phyloP scores from a whole-genome alignment of 2,888 invertebrate genomes.

The Gymnosoma rotundatum region DNA sequence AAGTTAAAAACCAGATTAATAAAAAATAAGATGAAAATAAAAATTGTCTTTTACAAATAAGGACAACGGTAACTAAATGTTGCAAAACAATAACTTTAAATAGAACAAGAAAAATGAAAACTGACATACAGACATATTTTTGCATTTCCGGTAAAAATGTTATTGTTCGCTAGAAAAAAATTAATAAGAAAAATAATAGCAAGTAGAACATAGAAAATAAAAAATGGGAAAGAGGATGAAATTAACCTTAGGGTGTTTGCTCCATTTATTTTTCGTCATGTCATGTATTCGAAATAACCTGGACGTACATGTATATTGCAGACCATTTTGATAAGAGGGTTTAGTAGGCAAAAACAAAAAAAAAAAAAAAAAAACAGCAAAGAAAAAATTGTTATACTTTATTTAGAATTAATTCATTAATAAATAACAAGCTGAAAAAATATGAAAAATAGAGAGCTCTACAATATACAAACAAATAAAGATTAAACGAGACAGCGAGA shows the following conservation, averaged over 20 bases:
- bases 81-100: neutral
- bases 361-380: conserved; percentile 5
- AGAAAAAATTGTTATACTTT: conserved; percentile 14
- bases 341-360: conserved; percentile 21
- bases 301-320: conserved; percentile 51
- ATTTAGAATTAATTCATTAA: conserved; percentile 27
- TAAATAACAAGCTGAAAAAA: neutral
- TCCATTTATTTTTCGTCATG: neutral
- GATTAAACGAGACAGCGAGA: too few relatives aligned
- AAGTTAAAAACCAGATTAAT: neutral
- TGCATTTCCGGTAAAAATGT: conserved; percentile 61
- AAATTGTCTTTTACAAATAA: neutral
- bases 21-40: neutral
- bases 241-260: conserved; percentile 48
- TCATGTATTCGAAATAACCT: conserved; percentile 37
- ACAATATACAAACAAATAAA: too few relatives aligned
- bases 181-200: conserved; percentile 1
- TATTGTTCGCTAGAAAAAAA: conserved; percentile 4
- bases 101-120: neutral
- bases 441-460: neutral
- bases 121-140: conserved; percentile 43
- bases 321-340: conserved; percentile 44
- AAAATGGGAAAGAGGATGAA: conserved; percentile 3
- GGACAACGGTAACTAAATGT: conserved; percentile 1
- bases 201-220: neutral